Base-by-base conservation (phyloP, 2,113 vertebrate species). In the Paratilapia polleni region DNA sequence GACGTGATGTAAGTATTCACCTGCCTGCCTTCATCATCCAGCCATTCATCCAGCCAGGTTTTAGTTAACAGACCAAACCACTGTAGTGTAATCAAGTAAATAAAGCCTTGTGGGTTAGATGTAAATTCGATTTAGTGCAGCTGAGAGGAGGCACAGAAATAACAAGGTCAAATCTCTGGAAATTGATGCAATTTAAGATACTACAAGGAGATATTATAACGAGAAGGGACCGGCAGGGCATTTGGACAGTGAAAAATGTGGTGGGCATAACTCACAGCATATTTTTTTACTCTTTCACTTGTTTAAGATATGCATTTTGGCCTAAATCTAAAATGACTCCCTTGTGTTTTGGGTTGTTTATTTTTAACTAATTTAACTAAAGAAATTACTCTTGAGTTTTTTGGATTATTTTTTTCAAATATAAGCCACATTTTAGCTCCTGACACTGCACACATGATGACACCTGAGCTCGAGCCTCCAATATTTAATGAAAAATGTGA, bases 121-220 rank as follows among this genome's bases (percentile, higher is more conserved):
- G 60, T 38, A 76, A 83, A 78, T 77, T 80, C 28, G 62, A 87
- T 88, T 73, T 58, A 80, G n/a, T 24, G 64, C 22, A 74, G 19
- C 17, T 43, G 24, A 73, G 58, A 68, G 31, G 75, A 86, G 43
- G 36, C 70, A 63, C 49, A 82, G 24, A 81, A 66, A 52, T 49
- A 52, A 73, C 34, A 76, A 82, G 85, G 86, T 77, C 81, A 57
- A 17, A 64, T 52, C 38, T 60, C 19, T 78, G 28, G 19, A 81
- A 60, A 38, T 20, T 12, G 41, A 68, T 36, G 49, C 31, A 68
- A 15, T 31, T 60, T 20, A 49, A 80, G 49, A 26, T 57, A 77
- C 49, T 28, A 26, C 49, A 82, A 84, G 74, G 78, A 84, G 52
- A 54, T 20, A 47, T 22, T 19, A 57, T 15, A 77, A 22, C n/a